Conservation (phyloP, 2,797 vertebrate species). For the Dermochelys coriacea region DNA sequence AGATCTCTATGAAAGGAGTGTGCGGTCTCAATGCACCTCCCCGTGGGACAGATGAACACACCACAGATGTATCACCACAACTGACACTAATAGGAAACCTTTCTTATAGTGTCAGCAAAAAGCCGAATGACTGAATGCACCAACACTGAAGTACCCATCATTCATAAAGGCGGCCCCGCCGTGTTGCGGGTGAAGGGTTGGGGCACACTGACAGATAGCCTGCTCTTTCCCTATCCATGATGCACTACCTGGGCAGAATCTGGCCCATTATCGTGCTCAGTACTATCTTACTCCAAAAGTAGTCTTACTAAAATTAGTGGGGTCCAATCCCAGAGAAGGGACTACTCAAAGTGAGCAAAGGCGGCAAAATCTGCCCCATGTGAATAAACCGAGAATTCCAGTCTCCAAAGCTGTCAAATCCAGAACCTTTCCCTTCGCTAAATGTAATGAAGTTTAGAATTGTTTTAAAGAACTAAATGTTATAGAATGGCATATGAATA, state of each 20-base stretch:
- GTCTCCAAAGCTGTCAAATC: background rate
- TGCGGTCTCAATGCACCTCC: accelerated
- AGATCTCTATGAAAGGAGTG: background rate
- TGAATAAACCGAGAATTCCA: accelerated
- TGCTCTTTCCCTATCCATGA: background rate
- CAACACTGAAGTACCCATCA: background rate
- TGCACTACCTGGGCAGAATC: background rate
- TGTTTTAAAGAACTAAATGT: conserved; percentile 58
- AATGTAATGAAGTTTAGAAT: conserved; percentile 11
- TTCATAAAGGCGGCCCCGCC: background rate
- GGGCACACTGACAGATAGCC: background rate
- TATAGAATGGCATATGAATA: conserved; percentile 49
- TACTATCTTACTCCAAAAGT: background rate
- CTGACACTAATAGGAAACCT: background rate
- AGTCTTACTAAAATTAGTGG: background rate
- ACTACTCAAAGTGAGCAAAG: background rate
- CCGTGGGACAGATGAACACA: background rate
- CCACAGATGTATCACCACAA: background rate
- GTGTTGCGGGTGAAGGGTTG: background rate
- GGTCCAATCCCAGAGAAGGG: background rate
- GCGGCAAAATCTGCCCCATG: background rate
- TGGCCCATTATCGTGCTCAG: accelerated
- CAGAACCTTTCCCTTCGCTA: background rate
- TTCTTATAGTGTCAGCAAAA: background rate
- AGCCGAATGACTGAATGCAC: background rate